Evolutionary conservation across 2,797 vertebrate genomes (phyloP).

Genomic region (Chrosomus eos): DNA sequence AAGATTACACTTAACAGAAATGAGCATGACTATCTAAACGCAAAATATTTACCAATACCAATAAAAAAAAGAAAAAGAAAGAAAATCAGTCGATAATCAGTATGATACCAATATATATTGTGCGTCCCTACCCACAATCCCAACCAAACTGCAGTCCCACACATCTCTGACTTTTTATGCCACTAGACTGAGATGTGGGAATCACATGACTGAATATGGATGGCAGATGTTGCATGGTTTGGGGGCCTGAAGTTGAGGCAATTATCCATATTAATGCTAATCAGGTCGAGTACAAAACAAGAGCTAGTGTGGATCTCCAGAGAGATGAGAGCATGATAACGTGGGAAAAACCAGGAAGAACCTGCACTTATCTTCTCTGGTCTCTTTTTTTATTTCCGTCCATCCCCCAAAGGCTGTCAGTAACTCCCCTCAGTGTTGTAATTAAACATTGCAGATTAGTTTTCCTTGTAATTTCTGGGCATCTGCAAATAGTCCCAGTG

Average conservation of each 20-base stretch:
- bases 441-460: slow-evolving; percentile 65
- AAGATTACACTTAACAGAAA: background rate
- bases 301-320: slow-evolving; percentile 2
- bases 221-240: slow-evolving; percentile 24
- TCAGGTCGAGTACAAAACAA: slow-evolving; percentile 31
- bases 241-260: slow-evolving; percentile 11
- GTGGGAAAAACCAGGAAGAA: slow-evolving; percentile 48
- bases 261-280: slow-evolving; percentile 46
- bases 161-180: slow-evolving; percentile 20
- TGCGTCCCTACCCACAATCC: background rate
- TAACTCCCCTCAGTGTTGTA: slow-evolving; percentile 55
- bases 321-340: slow-evolving; percentile 43
- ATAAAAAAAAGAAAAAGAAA: background rate
- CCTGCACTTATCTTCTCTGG: slow-evolving; percentile 42
- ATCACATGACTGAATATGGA: slow-evolving; percentile 9
- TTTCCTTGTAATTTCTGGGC: slow-evolving; percentile 64
- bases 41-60: background rate
- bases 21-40: too few species aligned
- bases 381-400: slow-evolving; percentile 39
- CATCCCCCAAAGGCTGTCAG: slow-evolving; percentile 57
- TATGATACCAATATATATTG: background rate
- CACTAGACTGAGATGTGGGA: slow-evolving; percentile 8
- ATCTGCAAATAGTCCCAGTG: slow-evolving; percentile 55
- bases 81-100: background rate
- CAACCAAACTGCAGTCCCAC: slow-evolving; percentile 15